Base-by-base conservation (phyloP, 2,113 vertebrate species). In the Charadrius vociferus region DNA sequence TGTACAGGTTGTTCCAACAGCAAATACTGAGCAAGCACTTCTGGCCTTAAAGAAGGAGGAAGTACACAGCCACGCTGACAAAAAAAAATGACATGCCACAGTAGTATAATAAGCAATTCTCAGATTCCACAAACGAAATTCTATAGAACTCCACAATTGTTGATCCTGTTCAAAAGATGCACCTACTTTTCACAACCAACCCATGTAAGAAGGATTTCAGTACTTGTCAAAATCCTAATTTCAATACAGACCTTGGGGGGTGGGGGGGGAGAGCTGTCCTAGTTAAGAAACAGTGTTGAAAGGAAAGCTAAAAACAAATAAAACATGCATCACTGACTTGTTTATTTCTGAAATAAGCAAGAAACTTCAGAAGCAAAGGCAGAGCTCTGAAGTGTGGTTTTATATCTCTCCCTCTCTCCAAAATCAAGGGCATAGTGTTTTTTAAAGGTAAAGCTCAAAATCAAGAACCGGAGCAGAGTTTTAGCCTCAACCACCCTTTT, bases 231-330 rank as follows among this genome's bases (percentile, higher is more conserved):
- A 95, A 86, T 49, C 89, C 89, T 77, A 39, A 93, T 95, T 97
- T 97, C 94, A 95, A 59, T 63, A 79, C 27, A 91, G 88, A 80
- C 88, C 81, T 65, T 29, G 39, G 39, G 39, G 39, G 21, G 23
- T n/a, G 3, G 21, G 52, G 11, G 23, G 41, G 27, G 3, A 27
- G n/a, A 89, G 84, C 66, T 95, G 97, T 29, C 96, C 96, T 95
- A 97, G 78, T 95, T 97, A 93, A 93, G 93, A 36, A 89, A 55
- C 12, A 32, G 70, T 16, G 66, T 88, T 93, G 91, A 96, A 97
- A 97, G 89, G 58, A 87, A 92, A 92, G 81, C 89, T 82, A 82
- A 89, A 94, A 96, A 86, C 96, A 95, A 95, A 94, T 87, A 79
- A 93, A 95, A 92, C 93, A 94, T 47, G 49, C 93, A 97, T 72